Base-by-base conservation (phyloP, 2,888 invertebrate species). In the Formica aserva region DNA sequence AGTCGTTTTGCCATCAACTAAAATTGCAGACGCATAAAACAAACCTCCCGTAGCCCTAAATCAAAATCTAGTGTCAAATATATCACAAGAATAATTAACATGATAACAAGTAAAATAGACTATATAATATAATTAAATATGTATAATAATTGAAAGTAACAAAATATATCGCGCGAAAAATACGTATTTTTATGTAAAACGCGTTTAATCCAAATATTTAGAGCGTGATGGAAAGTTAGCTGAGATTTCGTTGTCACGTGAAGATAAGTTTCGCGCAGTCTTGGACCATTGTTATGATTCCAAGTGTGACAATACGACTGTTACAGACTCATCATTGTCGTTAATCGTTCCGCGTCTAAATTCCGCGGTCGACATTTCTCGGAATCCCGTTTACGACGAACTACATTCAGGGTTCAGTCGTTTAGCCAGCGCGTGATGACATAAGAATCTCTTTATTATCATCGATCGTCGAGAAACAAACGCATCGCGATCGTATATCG, bases 381-480 rank as follows among this genome's bases (percentile, higher is more conserved):
- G 11, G 38, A 52, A 38, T 77, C 22, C 4, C 18, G 32, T 9
- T 60, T 15, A n/a, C 35, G 35, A 38, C 15, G 6, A 76, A 38
- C 38, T 55, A 26, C 38, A 38, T 8, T 35, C n/a, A 35, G 18
- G 15, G 18, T 32, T 48, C 48, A 26, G 66, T 45, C 38, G 26
- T 35, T 35, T 35, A 35, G 6, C 1, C 18, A 5, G 6, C 48
- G 26, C 63, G 13, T 13, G 18, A 69, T 55, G 69, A 52, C 45
- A 67, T 26, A 52, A 67, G 18, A 35, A n/a, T 13, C 32, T n/a
- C 26, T 18, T 6, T 35, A 38, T 32, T 35, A 26, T 5, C 41
- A 26, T 32, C 45, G 32, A 75, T 75, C 63, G 57, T 15, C n/a
- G n/a, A 52, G 52, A 38, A 67, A 67, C 38, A 38, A 35, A 18